These are phyloP conservation scores for Acropora tenuis DNA, from an alignment of 64 coral and sea anemone species.

Conservation along the genomic window DNA sequence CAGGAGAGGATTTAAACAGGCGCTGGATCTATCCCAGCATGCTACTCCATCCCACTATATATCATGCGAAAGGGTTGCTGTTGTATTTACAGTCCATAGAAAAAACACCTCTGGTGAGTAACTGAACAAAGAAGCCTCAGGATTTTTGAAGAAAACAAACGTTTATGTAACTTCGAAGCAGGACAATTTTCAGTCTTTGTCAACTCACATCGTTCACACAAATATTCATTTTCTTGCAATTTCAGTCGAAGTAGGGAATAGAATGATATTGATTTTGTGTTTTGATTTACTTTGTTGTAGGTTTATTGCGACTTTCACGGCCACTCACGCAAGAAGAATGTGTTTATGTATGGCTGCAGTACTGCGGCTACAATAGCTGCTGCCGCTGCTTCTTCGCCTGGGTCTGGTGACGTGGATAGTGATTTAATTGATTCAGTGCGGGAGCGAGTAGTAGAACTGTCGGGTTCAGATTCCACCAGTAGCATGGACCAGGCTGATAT, in stretches of 20 bases:
- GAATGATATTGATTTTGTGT: not conserved
- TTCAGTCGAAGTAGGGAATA: not conserved
- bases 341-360: slow-evolving; percentile 97
- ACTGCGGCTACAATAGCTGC: slow-evolving; percentile 60
- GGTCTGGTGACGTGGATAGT: slow-evolving; percentile 71
- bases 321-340: slow-evolving; percentile 98
- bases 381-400: slow-evolving; percentile 31
- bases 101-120: slow-evolving; percentile 84
- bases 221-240: not conserved
- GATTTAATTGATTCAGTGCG: slow-evolving; percentile 57
- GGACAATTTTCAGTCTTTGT: too few relatives aligned
- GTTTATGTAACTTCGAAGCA: too few relatives aligned
- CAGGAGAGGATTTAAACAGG: slow-evolving; percentile 93
- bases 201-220: not conserved
- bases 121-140: not conserved
- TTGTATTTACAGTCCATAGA: slow-evolving; percentile 77
- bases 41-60: slow-evolving; percentile 88
- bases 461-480: slow-evolving; percentile 76
- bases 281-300: slow-evolving; percentile 25
- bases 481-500: slow-evolving; percentile 84
- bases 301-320: slow-evolving; percentile 99
- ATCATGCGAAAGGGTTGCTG: slow-evolving; percentile 89
- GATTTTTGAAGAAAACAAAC: too few relatives aligned
- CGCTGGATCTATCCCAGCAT: slow-evolving; percentile 86
- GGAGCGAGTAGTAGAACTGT: slow-evolving; percentile 67